These are phyloP conservation scores for Lophius piscatorius DNA, from an alignment of 2,113 vertebrate species.

Conservation along the genomic window DNA sequence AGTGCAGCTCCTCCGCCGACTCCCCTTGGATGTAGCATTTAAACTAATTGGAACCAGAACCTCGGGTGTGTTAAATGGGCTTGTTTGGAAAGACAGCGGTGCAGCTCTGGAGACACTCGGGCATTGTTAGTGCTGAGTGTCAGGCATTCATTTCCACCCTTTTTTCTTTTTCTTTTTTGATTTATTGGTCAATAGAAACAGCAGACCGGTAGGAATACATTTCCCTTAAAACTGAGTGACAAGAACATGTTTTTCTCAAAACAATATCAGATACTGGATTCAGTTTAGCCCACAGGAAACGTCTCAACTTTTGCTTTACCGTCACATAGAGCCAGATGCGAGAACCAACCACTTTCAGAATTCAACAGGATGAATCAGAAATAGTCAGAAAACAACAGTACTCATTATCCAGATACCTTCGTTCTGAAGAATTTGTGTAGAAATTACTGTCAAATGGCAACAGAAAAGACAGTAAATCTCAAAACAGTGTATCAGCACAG, in stretches of 20 bases:
- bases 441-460: too few relatives aligned
- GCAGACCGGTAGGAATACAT: constrained; percentile 21
- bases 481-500: too few relatives aligned
- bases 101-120: constrained; percentile 42
- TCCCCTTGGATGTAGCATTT: constrained; percentile 61
- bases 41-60: constrained; percentile 72
- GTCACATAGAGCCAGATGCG: constrained; percentile 15
- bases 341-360: constrained; percentile 9
- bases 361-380: background rate
- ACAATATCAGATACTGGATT: constrained; percentile 10
- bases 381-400: background rate
- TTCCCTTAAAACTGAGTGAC: constrained; percentile 20
- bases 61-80: constrained; percentile 57
- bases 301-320: constrained; percentile 23
- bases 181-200: constrained; percentile 43
- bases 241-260: constrained; percentile 18
- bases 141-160: constrained; percentile 26
- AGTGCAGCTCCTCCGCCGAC: constrained; percentile 38
- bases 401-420: background rate
- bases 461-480: too few relatives aligned
- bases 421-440: too few relatives aligned
- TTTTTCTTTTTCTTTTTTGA: constrained; percentile 26
- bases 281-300: background rate
- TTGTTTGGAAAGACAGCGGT: constrained; percentile 54
- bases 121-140: constrained; percentile 44